A percentile compares a stretch with the other conserved stretches of the same genome.
Evolutionary conservation across 2,113 vertebrate species (phyloP).

Genomic region (Chloebia gouldiae): DNA sequence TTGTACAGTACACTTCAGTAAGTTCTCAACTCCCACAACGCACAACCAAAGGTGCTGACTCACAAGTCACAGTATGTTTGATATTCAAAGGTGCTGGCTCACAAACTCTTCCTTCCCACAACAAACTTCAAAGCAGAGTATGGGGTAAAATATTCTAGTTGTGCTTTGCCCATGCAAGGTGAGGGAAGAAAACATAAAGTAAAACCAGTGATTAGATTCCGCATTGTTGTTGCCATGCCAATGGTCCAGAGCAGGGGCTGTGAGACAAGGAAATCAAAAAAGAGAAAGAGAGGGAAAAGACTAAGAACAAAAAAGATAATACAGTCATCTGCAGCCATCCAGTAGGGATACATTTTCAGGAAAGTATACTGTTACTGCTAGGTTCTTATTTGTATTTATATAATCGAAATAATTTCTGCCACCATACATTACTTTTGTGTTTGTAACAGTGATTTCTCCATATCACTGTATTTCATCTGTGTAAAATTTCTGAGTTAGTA

Average conservation of each 20-base stretch:
- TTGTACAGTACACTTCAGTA: background rate
- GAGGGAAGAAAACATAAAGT: background rate
- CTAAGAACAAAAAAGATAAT: background rate
- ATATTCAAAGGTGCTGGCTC: background rate
- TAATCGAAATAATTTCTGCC: background rate
- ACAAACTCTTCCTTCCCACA: background rate
- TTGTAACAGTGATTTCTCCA: background rate
- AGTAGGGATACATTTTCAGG: background rate
- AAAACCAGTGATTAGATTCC: background rate
- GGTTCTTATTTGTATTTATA: background rate
- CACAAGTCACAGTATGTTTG: background rate
- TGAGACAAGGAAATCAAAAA: background rate
- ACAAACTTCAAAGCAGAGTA: background rate
- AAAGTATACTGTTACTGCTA: background rate
- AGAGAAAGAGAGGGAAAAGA: background rate
- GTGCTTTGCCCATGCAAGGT: background rate
- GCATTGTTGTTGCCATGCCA: fast-evolving
- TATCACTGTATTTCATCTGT: background rate
- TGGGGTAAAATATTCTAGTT: background rate
- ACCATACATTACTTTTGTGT: background rate
- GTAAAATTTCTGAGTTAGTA: background rate
- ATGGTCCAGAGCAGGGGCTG: background rate
- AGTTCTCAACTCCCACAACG: background rate
- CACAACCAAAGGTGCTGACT: background rate
- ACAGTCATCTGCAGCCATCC: background rate